Evolutionary conservation across 2,888 invertebrate genomes (phyloP), one percentile per base, ranked within the genome.

Genomic region (Folsomia manolachei): DNA sequence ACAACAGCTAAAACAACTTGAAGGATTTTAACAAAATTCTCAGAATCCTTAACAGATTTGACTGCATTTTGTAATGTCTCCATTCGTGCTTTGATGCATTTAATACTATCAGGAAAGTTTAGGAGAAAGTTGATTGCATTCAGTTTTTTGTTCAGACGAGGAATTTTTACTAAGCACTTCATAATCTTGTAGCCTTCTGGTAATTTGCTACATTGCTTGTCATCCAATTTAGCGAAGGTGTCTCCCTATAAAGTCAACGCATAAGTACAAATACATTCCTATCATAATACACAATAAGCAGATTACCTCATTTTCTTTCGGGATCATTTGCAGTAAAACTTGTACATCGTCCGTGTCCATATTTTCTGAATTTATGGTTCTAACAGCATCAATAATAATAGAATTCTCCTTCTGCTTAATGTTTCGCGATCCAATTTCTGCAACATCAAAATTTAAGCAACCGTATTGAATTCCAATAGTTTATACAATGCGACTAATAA

Each of bases 21-120:
- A 1, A 74, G 21, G 11, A 74, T 62, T 9, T 27, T 51, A 4
- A 60, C 23, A 66, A 74, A 74, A 25, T 74, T 71, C 7, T 63
- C 62, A 19, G 71, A 74, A 4, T 24, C 27, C 11, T 53, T 61
- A 14, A 74, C 24, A 2, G 62, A 25, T 1, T 64, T 21, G 19
- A 65, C 64, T 7, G 71, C 63, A 11, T 1, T 23, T 65, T 64
- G 26, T 7, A 74, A 69, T 14, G 53, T 39, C 18, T 65, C 52
- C 1, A 63, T 61, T 39, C 26, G 56, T 14, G 51, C 51, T 0
- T 1, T 2, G 23, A 71, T 14, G 19, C 26, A 61, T 11, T 61
- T 19, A 19, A 27, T 39, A 0, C n/a, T 19, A 1, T 71, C 74
- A 1, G 64, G 21, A 26, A 74, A 74, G 24, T 69, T 69, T 0